Percentiles rank a stretch among this genome's conserved stretches.
phyloP scores from a whole-genome alignment of 2,888 invertebrate genomes.

The Aspidiotus destructor region DNA sequence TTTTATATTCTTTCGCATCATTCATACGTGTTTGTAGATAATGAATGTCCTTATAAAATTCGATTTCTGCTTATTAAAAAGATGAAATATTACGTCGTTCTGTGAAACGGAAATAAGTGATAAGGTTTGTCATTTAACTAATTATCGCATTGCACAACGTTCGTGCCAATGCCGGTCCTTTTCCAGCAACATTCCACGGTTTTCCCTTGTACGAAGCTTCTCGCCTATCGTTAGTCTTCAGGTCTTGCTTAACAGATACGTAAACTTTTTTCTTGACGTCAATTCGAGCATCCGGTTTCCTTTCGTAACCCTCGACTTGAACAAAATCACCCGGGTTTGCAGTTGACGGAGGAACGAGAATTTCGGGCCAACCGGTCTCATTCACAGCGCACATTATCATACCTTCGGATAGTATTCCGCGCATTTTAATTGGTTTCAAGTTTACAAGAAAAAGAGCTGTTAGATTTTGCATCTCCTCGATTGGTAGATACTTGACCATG shows the following conservation, averaged over 20 bases:
- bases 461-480: neutral
- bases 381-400: constrained; percentile 91
- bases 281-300: constrained; percentile 65
- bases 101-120: no score
- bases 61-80: no score
- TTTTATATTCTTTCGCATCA: no score
- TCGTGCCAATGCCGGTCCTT: constrained; percentile 47
- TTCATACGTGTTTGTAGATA: no score
- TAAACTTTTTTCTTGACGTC: constrained; percentile 90
- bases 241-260: constrained; percentile 73
- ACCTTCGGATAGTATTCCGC: constrained; percentile 73
- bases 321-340: constrained; percentile 58
- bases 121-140: neutral
- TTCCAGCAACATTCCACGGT: constrained; percentile 58
- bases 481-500: constrained; percentile 5
- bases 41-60: no score
- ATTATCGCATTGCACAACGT: no score
- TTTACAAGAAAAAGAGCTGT: constrained; percentile 5
- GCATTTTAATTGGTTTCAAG: constrained; percentile 11
- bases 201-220: constrained; percentile 69
- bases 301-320: constrained; percentile 46
- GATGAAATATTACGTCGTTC: no score
- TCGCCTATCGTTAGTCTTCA: constrained; percentile 59
- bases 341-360: constrained; percentile 60
- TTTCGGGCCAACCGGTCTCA: constrained; percentile 65